Evolutionary conservation across 2,797 vertebrate species (phyloP).

Genomic region (Tokudaia tokunoshimensis): DNA sequence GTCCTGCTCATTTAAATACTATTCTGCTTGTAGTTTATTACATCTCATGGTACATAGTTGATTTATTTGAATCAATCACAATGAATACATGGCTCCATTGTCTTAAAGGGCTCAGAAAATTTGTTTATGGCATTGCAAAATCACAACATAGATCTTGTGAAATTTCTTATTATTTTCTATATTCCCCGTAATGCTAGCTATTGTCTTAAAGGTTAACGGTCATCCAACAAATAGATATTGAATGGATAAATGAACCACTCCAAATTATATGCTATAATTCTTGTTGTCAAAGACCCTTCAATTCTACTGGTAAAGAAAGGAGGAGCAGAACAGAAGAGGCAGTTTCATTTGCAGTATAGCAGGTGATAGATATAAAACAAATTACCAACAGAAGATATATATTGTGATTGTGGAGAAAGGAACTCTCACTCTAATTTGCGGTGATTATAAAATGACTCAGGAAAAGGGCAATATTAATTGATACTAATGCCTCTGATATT

Average conservation of each 20-base stretch:
- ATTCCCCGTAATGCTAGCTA: not conserved
- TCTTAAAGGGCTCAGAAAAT: constrained; percentile 10
- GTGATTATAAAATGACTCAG: constrained; percentile 18
- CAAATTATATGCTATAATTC: not conserved
- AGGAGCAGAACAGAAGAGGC: not conserved
- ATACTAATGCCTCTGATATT: not conserved
- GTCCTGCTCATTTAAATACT: not conserved
- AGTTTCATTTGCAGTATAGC: not conserved
- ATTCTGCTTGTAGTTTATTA: not conserved
- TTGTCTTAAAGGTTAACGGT: not conserved
- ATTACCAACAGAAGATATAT: not conserved
- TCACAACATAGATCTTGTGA: not conserved
- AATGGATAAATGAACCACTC: not conserved
- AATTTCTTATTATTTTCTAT: constrained; percentile 35
- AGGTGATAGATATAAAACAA: constrained; percentile 24
- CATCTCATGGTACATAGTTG: not conserved
- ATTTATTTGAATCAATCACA: not conserved
- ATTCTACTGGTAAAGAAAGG: not conserved
- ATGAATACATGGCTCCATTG: not conserved
- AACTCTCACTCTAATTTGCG: not conserved
- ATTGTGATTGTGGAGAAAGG: not conserved
- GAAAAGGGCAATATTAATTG: not conserved
- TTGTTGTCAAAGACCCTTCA: not conserved
- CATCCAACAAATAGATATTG: not conserved
- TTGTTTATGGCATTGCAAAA: constrained; percentile 18